Conservation (phyloP, 2,113 vertebrate species). For the Sinosuthora webbiana region DNA sequence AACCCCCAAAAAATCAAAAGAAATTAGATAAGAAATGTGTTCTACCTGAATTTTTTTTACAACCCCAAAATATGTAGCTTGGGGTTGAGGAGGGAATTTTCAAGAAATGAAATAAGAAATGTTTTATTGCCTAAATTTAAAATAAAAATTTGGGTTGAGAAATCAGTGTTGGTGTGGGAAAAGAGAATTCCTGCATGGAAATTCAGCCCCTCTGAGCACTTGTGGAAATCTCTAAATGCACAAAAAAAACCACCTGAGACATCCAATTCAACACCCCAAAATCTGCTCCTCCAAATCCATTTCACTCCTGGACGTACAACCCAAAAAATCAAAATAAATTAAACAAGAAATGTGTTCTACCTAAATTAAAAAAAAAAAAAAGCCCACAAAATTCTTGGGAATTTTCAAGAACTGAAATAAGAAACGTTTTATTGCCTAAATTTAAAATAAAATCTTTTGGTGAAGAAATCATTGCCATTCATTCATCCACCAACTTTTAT, state of each 20-base stretch:
- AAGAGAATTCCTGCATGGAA: not conserved
- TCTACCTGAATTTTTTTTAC: not conserved
- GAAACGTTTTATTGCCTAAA: no score
- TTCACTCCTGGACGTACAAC: not conserved
- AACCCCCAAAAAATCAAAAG: no score
- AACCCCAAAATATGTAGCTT: accelerated
- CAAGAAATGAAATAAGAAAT: not conserved
- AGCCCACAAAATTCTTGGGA: no score
- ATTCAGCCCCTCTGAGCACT: not conserved
- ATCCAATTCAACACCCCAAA: not conserved
- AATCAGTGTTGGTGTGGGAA: not conserved
- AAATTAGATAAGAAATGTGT: no score
- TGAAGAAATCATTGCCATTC: no score
- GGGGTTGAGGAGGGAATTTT: not conserved
- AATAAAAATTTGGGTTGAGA: not conserved
- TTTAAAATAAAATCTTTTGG: no score
- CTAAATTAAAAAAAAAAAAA: not conserved
- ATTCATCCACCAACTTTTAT: not conserved
- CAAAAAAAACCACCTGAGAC: not conserved
- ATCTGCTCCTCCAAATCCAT: not conserved
- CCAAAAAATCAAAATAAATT: not conserved
- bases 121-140: not conserved
- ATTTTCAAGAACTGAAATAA: no score
- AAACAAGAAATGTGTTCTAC: not conserved
- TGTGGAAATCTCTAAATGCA: not conserved